Percentiles rank a stretch among this genome's conserved stretches.
Conservation (phyloP, 2,797 vertebrate species). For the Manis crassicaudata region DNA sequence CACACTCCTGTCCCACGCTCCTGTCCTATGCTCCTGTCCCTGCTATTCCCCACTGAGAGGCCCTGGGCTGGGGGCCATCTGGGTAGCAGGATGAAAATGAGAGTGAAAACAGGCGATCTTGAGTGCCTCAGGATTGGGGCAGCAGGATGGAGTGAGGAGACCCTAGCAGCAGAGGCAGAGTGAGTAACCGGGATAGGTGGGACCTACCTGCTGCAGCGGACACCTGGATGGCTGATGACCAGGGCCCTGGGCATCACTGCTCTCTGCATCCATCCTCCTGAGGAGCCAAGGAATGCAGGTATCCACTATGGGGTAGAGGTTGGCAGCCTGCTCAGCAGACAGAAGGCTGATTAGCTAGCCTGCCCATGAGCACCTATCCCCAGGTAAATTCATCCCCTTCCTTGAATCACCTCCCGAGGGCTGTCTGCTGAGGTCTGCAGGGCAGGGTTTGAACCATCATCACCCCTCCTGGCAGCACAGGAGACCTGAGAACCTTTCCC, state of each 20-base stretch:
- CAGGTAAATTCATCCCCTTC: too few relatives aligned
- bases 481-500: background rate
- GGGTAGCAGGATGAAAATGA: too few relatives aligned
- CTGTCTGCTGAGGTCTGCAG: background rate
- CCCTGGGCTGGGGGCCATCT: too few relatives aligned
- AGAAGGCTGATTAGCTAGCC: background rate
- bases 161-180: too few relatives aligned
- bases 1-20: too few relatives aligned
- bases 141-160: too few relatives aligned
- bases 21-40: too few relatives aligned
- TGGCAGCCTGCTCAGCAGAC: background rate
- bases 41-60: too few relatives aligned
- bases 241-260: background rate
- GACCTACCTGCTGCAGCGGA: background rate
- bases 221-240: background rate
- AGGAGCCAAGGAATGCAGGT: background rate
- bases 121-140: too few relatives aligned
- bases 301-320: too few relatives aligned
- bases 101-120: too few relatives aligned
- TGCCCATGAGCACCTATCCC: background rate
- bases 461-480: background rate
- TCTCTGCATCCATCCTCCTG: accelerated
- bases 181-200: background rate
- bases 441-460: background rate
- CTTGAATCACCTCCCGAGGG: too few relatives aligned